These are phyloP conservation scores for Clarias macrocephalus DNA, from an alignment of 2,113 vertebrate genomes.

Conservation along the genomic window DNA sequence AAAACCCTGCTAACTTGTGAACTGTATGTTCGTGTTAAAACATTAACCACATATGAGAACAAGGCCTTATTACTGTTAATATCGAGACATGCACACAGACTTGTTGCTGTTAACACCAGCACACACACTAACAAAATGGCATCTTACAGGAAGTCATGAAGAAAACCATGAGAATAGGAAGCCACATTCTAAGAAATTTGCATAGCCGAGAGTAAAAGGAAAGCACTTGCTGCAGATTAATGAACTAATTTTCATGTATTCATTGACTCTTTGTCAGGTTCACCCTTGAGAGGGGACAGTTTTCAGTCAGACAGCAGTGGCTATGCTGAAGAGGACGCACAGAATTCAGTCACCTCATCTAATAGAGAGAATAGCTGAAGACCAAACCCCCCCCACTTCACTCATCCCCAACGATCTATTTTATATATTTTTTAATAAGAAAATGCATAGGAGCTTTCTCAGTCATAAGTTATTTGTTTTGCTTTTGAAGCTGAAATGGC, in stretches of 20 bases:
- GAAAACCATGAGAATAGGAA: background rate
- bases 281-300: constrained; percentile 68
- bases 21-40: background rate
- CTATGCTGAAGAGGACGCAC: constrained; percentile 69
- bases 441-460: background rate
- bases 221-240: too few species aligned
- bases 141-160: constrained; percentile 18
- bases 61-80: constrained; percentile 7
- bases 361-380: constrained; percentile 39
- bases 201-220: background rate
- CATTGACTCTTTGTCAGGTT: constrained; percentile 56
- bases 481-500: background rate
- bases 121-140: background rate
- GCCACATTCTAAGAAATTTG: background rate
- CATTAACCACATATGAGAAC: background rate
- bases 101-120: background rate
- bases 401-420: background rate
- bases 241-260: background rate
- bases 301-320: constrained; percentile 79
- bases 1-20: background rate
- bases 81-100: background rate
- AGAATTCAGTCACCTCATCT: background rate
- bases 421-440: background rate
- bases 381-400: background rate
- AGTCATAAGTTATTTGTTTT: background rate